phyloP scores from a whole-genome alignment of 2,113 vertebrate genomes.

The Petromus typicus region DNA sequence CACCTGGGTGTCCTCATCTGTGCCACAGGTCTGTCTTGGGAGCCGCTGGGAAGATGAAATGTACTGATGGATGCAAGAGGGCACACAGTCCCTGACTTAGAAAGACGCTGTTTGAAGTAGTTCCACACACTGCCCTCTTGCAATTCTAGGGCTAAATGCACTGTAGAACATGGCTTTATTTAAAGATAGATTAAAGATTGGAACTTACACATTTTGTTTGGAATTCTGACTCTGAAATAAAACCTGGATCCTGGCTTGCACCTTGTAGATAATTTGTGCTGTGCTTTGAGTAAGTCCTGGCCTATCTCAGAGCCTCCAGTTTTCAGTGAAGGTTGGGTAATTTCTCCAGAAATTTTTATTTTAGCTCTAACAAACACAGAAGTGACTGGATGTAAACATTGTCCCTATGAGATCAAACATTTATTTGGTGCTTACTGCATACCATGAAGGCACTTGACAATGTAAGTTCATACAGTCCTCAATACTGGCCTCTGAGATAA shows the following conservation, averaged over 20 bases:
- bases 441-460: too few species aligned
- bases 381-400: neutral
- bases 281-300: neutral
- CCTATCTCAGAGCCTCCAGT: neutral
- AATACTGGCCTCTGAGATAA: neutral
- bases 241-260: neutral
- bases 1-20: neutral
- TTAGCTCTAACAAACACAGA: neutral
- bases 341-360: neutral
- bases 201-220: neutral
- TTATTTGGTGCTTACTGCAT: neutral
- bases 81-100: accelerated
- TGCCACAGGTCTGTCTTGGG: neutral
- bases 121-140: too few species aligned
- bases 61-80: neutral
- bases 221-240: neutral
- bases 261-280: neutral
- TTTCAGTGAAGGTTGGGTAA: neutral
- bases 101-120: neutral
- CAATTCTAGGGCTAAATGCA: neutral
- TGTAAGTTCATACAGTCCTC: neutral
- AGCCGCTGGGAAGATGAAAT: neutral
- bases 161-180: neutral
- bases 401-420: neutral
- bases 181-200: neutral